Percentiles rank a stretch among this genome's conserved stretches.
phyloP scores from a whole-genome alignment of 2,888 invertebrate species.

The Drosophila paracracens region DNA sequence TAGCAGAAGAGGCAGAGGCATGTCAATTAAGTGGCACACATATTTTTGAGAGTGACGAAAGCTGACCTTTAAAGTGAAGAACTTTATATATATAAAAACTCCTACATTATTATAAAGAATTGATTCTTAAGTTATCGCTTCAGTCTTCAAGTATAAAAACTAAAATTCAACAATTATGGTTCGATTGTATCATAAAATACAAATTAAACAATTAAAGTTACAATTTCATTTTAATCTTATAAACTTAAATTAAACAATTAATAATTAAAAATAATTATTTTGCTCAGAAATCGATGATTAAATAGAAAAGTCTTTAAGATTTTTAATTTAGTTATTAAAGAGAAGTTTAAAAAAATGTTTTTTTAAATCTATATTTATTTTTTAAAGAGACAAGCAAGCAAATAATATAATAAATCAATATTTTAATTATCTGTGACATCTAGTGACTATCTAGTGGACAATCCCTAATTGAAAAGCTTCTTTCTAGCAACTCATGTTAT shows the following conservation, averaged over 20 bases:
- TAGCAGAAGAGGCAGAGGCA: not conserved
- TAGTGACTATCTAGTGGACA: not conserved
- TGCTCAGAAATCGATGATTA: not conserved
- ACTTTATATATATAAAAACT: not conserved
- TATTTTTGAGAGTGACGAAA: not conserved
- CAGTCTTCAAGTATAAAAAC: not conserved
- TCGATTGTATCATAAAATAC: not conserved
- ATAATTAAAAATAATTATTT: not conserved
- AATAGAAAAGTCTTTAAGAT: fast-evolving
- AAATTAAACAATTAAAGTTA: no score
- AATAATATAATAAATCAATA: no score
- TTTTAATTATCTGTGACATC: not conserved
- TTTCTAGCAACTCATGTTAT: not conserved
- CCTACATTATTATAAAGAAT: no score
- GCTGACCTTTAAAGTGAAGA: not conserved
- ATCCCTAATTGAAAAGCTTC: not conserved
- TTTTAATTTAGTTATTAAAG: not conserved
- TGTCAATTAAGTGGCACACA: conserved; percentile 21
- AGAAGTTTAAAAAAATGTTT: no score
- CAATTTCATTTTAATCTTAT: no score
- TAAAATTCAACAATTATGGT: not conserved
- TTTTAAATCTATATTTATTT: not conserved
- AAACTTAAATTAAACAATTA: not conserved
- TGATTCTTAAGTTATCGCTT: not conserved
- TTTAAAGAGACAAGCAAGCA: no score